A percentile compares a stretch with the other conserved stretches of the same genome.
phyloP scores from a whole-genome alignment of 1,140 invertebrate species.

The Bombus terrestris region DNA sequence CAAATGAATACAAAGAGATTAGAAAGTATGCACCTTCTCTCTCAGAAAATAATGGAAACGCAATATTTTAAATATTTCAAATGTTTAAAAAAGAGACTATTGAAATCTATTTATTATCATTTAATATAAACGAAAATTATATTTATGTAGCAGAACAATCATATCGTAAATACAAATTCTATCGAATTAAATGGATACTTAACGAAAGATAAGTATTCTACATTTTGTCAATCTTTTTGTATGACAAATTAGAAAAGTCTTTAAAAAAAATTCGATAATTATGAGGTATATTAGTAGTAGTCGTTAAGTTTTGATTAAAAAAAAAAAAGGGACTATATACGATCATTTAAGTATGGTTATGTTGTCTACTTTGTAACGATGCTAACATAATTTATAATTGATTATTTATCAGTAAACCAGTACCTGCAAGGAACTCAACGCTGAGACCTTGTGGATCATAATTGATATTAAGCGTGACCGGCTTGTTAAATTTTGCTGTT shows the following conservation, averaged over 20 bases:
- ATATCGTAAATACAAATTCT: background rate
- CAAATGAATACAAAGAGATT: background rate
- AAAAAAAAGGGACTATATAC: background rate
- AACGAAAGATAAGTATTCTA: background rate
- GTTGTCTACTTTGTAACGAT: slow-evolving; percentile 59
- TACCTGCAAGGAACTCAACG: slow-evolving; percentile 86
- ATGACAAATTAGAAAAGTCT: background rate
- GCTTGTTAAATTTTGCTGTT: slow-evolving; percentile 86
- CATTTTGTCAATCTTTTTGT: background rate
- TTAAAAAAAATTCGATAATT: background rate
- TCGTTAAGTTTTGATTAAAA: background rate
- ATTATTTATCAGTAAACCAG: slow-evolving; percentile 20
- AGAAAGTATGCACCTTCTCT: no score
- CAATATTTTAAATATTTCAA: background rate
- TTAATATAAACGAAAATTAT: background rate
- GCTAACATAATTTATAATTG: slow-evolving; percentile 38
- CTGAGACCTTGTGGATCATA: slow-evolving; percentile 90
- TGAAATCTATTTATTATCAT: background rate
- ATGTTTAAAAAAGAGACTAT: no score
- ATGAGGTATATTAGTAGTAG: background rate
- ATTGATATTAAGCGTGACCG: slow-evolving; percentile 87
- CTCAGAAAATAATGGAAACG: background rate
- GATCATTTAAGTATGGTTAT: slow-evolving; percentile 70
- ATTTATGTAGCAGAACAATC: background rate
- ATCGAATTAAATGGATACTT: background rate